Percentiles rank a stretch among this genome's conserved stretches.
Evolutionary conservation across 2,888 invertebrate species (phyloP).

Genomic region (Parnassius smintheus): DNA sequence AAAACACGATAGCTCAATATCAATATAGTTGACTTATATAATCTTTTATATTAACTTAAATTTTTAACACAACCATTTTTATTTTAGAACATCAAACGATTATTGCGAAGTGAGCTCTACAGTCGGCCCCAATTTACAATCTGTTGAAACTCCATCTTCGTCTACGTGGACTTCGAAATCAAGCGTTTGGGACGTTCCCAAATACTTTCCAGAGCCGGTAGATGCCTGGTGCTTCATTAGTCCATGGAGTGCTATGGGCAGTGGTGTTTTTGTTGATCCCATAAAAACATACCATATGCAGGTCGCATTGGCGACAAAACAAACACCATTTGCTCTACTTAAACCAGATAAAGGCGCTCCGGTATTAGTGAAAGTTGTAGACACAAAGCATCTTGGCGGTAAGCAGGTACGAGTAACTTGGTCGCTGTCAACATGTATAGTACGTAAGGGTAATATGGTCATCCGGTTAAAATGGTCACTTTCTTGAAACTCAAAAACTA

Average conservation of each 20-base stretch:
- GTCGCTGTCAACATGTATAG: not conserved
- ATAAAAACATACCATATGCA: slow-evolving; percentile 87
- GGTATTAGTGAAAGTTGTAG: slow-evolving; percentile 85
- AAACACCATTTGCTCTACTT: slow-evolving; percentile 86
- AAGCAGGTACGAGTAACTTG: slow-evolving; percentile 62
- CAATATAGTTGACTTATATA: not conserved
- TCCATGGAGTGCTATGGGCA: slow-evolving; percentile 45
- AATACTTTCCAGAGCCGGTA: slow-evolving; percentile 35
- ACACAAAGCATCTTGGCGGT: slow-evolving; percentile 70
- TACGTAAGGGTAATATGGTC: no score
- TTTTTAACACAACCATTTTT: not conserved
- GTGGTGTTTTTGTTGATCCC: slow-evolving; percentile 85
- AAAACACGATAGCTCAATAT: not conserved
- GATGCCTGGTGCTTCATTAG: slow-evolving; percentile 43
- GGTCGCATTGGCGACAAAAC: slow-evolving; percentile 82
- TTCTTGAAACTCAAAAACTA: no score
- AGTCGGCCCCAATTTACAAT: slow-evolving; percentile 56
- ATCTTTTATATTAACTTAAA: not conserved
- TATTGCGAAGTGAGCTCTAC: slow-evolving; percentile 69
- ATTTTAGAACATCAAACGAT: slow-evolving; percentile 46
- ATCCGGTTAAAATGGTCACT: no score
- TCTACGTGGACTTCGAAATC: slow-evolving; percentile 41
- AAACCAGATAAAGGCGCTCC: slow-evolving; percentile 85
- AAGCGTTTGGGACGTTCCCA: slow-evolving; percentile 43
- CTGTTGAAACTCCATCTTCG: slow-evolving; percentile 39